These are phyloP conservation scores for Dendrolimus houi DNA, from an alignment of 2,888 invertebrate genomes.

Conservation along the genomic window DNA sequence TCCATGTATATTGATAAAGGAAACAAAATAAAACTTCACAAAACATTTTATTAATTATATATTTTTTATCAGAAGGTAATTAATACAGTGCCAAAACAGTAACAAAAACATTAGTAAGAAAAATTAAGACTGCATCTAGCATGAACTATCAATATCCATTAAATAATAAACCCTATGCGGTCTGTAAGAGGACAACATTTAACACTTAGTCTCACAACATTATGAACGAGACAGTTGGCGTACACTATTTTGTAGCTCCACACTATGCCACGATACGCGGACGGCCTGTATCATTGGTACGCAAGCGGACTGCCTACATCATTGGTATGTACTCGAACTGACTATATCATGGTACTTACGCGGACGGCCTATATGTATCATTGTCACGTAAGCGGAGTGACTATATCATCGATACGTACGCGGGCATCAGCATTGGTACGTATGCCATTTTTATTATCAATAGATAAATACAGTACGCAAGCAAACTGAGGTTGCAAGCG, in stretches of 20 bases:
- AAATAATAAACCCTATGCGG: constrained; percentile 44
- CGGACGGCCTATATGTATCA: too few relatives aligned
- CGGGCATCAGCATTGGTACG: too few relatives aligned
- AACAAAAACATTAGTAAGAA: constrained; percentile 74
- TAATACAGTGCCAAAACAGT: constrained; percentile 76
- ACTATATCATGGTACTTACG: too few relatives aligned
- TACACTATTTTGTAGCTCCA: constrained; percentile 20
- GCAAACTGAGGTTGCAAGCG: too few relatives aligned
- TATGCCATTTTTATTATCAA: too few relatives aligned
- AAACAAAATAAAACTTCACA: constrained; percentile 51
- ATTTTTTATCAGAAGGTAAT: constrained; percentile 76
- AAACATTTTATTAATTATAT: constrained; percentile 66
- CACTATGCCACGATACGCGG: constrained; percentile 13
- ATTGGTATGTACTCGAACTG: too few relatives aligned
- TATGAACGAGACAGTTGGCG: constrained; percentile 64
- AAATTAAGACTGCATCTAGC: constrained; percentile 73
- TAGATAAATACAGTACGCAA: too few relatives aligned
- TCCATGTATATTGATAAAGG: not conserved
- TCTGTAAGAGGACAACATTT: constrained; percentile 45
- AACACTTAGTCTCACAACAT: constrained; percentile 67
- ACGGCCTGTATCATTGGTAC: not conserved
- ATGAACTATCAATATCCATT: constrained; percentile 62
- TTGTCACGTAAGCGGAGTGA: too few relatives aligned
- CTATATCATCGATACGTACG: too few relatives aligned
- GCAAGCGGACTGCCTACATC: too few relatives aligned